phyloP scores from a whole-genome alignment of 1,140 invertebrate species.

The Protaetia brevitarsis region DNA sequence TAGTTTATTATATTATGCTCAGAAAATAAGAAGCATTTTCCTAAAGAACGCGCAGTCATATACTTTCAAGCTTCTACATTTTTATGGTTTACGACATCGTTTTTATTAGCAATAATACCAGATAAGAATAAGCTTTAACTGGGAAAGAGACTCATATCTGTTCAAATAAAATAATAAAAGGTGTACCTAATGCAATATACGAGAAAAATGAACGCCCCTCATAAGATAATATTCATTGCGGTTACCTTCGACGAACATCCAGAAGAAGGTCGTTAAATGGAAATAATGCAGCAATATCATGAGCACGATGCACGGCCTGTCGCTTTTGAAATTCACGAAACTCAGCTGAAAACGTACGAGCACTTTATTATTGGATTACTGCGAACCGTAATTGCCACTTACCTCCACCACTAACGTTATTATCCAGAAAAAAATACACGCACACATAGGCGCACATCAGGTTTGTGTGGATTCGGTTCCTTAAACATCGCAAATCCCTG shows the following conservation, averaged over 20 bases:
- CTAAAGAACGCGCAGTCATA: too few species aligned
- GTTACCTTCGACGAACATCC: constrained; percentile 97
- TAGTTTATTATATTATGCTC: too few species aligned
- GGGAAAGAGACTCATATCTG: too few species aligned
- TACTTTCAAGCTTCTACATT: too few species aligned
- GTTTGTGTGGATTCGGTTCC: constrained; percentile 89
- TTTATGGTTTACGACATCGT: too few species aligned
- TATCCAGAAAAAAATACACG: constrained; percentile 76
- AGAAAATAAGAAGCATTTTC: too few species aligned
- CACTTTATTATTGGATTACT: neutral
- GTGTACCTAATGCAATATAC: too few species aligned
- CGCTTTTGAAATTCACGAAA: constrained; percentile 12
- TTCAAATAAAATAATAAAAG: too few species aligned
- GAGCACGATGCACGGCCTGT: constrained; percentile 66
- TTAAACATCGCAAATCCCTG: constrained; percentile 76
- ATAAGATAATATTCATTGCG: too few species aligned
- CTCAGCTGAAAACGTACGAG: neutral
- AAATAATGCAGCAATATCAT: constrained; percentile 81
- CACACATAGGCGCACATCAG: constrained; percentile 81
- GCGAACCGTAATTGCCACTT: neutral
- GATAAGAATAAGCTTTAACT: too few species aligned
- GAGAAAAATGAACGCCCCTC: too few species aligned
- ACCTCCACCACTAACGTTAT: constrained; percentile 66
- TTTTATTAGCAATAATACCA: too few species aligned
- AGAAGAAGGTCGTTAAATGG: constrained; percentile 89